Percentiles rank a stretch among this genome's conserved stretches.
Conservation (phyloP, 2,797 vertebrate genomes). For the Coregonus suidteri region DNA sequence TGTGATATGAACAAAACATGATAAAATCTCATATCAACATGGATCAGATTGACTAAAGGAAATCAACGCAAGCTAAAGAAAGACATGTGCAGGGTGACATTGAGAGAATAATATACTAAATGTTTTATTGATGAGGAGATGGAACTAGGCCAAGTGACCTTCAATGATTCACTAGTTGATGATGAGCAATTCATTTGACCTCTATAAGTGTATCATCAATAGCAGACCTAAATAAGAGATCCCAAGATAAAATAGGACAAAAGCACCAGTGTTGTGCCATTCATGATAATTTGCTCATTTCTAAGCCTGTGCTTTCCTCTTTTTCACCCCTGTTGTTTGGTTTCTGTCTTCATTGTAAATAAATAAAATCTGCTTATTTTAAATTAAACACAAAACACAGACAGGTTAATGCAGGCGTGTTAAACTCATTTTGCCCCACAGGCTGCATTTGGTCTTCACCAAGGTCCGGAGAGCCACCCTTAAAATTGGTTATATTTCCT, state of each 20-base stretch:
- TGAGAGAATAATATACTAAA: background rate
- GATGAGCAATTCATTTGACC: background rate
- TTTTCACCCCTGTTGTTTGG: background rate
- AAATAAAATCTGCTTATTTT: background rate
- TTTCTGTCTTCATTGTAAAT: background rate
- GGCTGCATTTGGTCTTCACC: no score
- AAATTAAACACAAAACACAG: background rate
- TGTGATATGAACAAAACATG: background rate
- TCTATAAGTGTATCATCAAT: background rate
- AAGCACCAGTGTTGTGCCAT: background rate
- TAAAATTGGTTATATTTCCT: no score
- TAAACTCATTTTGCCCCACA: no score
- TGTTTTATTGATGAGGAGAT: conserved; percentile 12
- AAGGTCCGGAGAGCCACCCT: no score
- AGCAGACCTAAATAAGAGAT: background rate
- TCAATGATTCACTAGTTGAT: background rate
- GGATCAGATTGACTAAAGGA: background rate
- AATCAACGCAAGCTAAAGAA: background rate
- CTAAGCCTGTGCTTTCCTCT: background rate
- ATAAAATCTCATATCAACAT: background rate
- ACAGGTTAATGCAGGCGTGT: no score
- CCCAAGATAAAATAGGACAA: background rate
- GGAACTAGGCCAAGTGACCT: conserved; percentile 9
- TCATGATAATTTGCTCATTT: background rate
- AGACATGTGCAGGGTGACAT: background rate